A percentile compares a stretch with the other conserved stretches of the same genome.
Conservation (phyloP, 2,888 invertebrate genomes). For the Athalia cordata region DNA sequence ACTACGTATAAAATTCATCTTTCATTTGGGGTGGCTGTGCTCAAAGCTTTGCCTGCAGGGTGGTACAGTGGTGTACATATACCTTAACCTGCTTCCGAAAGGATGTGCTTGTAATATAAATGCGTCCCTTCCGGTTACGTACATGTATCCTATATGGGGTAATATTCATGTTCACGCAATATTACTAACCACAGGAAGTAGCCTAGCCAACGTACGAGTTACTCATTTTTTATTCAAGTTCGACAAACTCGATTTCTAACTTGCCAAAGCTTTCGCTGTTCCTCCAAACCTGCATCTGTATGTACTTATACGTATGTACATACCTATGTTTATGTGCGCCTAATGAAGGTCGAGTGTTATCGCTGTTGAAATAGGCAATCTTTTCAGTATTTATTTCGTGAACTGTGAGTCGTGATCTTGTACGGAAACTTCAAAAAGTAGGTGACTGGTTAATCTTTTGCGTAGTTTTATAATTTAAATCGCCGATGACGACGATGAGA, state of each 20-base stretch:
- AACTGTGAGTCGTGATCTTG: no score
- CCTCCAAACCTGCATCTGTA: neutral
- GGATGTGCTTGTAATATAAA: conserved; percentile 42
- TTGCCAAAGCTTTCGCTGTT: neutral
- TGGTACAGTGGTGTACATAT: neutral
- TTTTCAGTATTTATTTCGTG: no score
- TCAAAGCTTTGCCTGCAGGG: conserved; percentile 33
- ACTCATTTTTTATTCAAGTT: conserved; percentile 30
- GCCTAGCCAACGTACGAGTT: conserved; percentile 15
- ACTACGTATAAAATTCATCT: conserved; percentile 29
- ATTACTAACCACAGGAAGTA: conserved; percentile 23
- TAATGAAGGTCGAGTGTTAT: no score
- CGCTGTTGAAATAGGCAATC: no score
- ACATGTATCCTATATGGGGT: neutral
- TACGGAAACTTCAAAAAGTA: no score
- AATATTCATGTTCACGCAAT: neutral
- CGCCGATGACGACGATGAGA: no score
- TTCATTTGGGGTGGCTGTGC: conserved; percentile 21
- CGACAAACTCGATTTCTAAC: conserved; percentile 18
- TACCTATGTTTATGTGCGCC: no score
- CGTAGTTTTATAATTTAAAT: no score
- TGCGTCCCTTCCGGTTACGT: conserved; percentile 38
- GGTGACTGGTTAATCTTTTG: no score
- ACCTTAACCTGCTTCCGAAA: neutral
- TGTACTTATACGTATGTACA: no score